Evolutionary conservation across 2,888 invertebrate species (phyloP).

Genomic region (Spodoptera picta): DNA sequence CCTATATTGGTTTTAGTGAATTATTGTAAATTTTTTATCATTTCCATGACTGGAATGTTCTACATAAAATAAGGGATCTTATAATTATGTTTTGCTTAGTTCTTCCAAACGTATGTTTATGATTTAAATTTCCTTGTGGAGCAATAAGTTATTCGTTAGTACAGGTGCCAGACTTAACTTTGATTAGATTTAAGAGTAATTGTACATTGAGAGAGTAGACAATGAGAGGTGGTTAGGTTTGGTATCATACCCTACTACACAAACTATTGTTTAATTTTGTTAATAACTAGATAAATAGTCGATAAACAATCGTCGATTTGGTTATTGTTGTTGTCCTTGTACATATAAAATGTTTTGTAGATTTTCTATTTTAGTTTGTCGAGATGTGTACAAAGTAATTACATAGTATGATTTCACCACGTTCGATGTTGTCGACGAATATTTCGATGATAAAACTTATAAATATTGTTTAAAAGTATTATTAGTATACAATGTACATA

Average conservation of each 20-base stretch:
- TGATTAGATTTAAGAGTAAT: conserved; percentile 67
- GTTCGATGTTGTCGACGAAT: conserved; percentile 73
- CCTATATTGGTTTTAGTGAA: conserved; percentile 72
- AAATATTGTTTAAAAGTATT: conserved; percentile 88
- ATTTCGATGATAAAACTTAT: conserved; percentile 77
- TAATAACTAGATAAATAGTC: conserved; percentile 68
- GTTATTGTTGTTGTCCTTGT: conserved; percentile 85
- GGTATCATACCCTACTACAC: conserved; percentile 54
- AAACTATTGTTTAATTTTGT: conserved; percentile 69
- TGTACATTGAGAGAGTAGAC: conserved; percentile 63
- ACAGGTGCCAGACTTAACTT: conserved; percentile 73
- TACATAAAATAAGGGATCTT: conserved; percentile 57
- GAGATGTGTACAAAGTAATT: conserved; percentile 85
- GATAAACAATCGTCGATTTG: conserved; percentile 72
- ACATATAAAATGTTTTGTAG: conserved; percentile 85
- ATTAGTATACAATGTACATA: conserved; percentile 86
- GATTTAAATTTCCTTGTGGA: conserved; percentile 62
- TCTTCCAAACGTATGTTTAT: conserved; percentile 74
- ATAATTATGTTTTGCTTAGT: conserved; percentile 65
- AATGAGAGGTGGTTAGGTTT: conserved; percentile 57
- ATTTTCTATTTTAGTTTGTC: conserved; percentile 85
- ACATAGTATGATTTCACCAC: conserved; percentile 71
- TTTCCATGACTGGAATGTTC: conserved; percentile 53
- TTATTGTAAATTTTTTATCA: conserved; percentile 64
- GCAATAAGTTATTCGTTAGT: conserved; percentile 70